A percentile compares a stretch with the other conserved stretches of the same genome.
These are phyloP conservation scores for Calliopsis andreniformis DNA, from an alignment of 1,140 invertebrate genomes.

Conservation along the genomic window DNA sequence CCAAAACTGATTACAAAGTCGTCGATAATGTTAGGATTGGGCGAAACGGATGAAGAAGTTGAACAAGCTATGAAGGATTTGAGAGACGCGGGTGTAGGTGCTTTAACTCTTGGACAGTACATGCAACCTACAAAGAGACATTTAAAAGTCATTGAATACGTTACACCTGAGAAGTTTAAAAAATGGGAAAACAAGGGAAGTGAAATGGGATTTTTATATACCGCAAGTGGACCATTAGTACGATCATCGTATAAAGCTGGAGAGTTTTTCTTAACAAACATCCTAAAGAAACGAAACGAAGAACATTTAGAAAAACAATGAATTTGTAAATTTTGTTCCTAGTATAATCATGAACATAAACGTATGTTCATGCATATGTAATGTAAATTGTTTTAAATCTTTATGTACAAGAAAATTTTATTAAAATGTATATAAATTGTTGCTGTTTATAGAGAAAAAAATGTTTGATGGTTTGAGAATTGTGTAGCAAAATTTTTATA, in stretches of 20 bases:
- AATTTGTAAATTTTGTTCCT: background rate
- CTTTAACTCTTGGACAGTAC: conserved; percentile 98
- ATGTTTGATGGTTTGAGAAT: conserved; percentile 21
- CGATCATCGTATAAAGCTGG: conserved; percentile 99
- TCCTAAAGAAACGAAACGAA: conserved; percentile 83
- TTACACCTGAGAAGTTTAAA: conserved; percentile 97
- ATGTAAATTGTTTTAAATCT: conserved; percentile 23
- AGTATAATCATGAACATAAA: background rate
- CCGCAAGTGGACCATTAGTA: conserved; percentile 98
- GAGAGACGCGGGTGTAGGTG: conserved; percentile 91
- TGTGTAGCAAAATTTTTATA: conserved; percentile 12
- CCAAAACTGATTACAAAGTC: conserved; percentile 96
- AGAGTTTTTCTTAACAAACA: conserved; percentile 93
- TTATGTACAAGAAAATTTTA: background rate
- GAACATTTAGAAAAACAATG: conserved; percentile 38
- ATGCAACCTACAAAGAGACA: conserved; percentile 99
- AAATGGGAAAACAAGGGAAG: conserved; percentile 94
- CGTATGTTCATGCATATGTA: conserved; percentile 6
- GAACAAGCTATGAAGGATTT: conserved; percentile 93
- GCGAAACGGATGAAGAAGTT: conserved; percentile 96
- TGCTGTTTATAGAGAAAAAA: background rate
- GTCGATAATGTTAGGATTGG: conserved; percentile 98
- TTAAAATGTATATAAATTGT: background rate
- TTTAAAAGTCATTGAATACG: conserved; percentile 97
- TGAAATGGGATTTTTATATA: conserved; percentile 96